Evolutionary conservation across 2,888 invertebrate species (phyloP).

Genomic region (Brachypterus glaber): DNA sequence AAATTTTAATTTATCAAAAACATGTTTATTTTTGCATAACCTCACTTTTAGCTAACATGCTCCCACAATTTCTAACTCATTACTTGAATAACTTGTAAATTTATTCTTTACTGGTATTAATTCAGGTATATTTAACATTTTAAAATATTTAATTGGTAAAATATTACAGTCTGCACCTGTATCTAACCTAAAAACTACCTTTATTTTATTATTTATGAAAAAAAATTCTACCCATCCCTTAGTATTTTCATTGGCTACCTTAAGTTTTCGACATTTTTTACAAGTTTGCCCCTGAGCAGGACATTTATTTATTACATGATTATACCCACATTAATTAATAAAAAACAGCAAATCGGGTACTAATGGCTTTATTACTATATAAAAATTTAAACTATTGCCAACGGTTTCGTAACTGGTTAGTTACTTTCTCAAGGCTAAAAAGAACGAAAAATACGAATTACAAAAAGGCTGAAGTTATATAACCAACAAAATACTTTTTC

Average conservation of each 20-base stretch:
- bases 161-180: not conserved
- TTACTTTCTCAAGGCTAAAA: no score
- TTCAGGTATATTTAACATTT: no score
- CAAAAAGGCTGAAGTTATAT: no score
- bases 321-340: not conserved
- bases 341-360: no score
- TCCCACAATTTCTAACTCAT: not conserved
- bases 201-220: conserved; percentile 5
- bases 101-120: no score
- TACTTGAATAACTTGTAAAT: not conserved
- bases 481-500: no score
- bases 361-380: no score
- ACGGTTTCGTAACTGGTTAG: no score
- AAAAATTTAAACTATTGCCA: no score
- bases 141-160: no score
- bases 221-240: conserved; percentile 2
- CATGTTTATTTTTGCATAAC: not conserved
- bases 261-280: not conserved
- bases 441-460: no score
- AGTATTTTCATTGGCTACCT: not conserved
- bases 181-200: conserved; percentile 3
- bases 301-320: conserved; percentile 1
- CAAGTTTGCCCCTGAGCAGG: not conserved
- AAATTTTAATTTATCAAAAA: not conserved
- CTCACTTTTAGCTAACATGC: conserved; percentile 1